Evolutionary conservation across 1,140 invertebrate genomes (phyloP).

Genomic region (Nasonia longicornis): DNA sequence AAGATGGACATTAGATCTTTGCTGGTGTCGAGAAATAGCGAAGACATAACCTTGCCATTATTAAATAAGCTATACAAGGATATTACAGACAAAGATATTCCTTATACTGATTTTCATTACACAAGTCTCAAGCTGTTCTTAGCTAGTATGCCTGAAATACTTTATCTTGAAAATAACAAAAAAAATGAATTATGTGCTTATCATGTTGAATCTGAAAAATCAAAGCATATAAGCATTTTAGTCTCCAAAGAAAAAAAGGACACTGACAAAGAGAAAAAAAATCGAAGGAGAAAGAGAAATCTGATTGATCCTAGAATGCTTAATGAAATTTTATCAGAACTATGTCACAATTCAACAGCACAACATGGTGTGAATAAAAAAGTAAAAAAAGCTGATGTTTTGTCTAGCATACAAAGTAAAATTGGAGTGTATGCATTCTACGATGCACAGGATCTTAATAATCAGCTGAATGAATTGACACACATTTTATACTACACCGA

Average conservation of each 20-base stretch:
- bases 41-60: not conserved
- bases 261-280: not conserved
- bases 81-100: conserved; percentile 48
- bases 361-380: not conserved
- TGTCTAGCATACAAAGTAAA: not conserved
- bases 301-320: not conserved
- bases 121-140: conserved; percentile 48
- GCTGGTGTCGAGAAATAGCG: conserved; percentile 45
- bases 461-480: conserved; percentile 47
- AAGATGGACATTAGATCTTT: conserved; percentile 39
- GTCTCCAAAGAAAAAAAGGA: conserved; percentile 50
- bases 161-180: conserved; percentile 20
- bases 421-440: conserved; percentile 11
- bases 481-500: conserved; percentile 46
- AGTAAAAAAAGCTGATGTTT: conserved; percentile 21
- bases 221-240: conserved; percentile 54
- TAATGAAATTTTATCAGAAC: not conserved
- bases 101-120: conserved; percentile 50
- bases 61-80: conserved; percentile 50
- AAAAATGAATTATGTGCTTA: conserved; percentile 42
- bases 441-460: not conserved
- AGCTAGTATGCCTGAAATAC: conserved; percentile 40
- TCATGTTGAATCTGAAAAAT: conserved; percentile 52
- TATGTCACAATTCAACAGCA: not conserved
- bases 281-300: not conserved